phyloP scores from a whole-genome alignment of 2,888 invertebrate genomes.

The Sicus ferrugineus region DNA sequence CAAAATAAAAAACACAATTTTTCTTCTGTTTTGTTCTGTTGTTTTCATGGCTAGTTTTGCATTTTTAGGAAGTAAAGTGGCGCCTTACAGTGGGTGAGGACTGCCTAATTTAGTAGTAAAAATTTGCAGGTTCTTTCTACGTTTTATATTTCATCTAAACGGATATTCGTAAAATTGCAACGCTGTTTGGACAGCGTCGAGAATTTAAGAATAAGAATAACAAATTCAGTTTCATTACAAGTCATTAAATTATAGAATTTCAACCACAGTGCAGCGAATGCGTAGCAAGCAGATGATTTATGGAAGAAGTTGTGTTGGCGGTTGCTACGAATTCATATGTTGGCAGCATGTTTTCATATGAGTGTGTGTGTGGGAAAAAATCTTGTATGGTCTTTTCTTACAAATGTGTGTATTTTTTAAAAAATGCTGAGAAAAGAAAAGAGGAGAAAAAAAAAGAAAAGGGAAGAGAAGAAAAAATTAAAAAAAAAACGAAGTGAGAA shows the following conservation, averaged over 20 bases:
- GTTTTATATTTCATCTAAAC: no score
- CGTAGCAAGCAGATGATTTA: conserved; percentile 12
- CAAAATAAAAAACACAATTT: no score
- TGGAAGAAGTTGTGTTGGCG: background rate
- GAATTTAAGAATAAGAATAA: background rate
- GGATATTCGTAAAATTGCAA: background rate
- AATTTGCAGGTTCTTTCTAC: no score
- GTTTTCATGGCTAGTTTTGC: no score
- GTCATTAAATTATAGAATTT: conserved; percentile 7
- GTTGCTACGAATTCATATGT: background rate
- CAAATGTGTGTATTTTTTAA: no score
- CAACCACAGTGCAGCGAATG: conserved; percentile 3
- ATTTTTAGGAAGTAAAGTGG: background rate
- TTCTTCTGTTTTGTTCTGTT: no score
- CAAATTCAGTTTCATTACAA: conserved; percentile 5
- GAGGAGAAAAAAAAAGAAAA: background rate
- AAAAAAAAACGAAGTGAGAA: background rate
- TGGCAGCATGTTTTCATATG: background rate
- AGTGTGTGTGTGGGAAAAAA: background rate
- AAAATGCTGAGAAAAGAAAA: no score
- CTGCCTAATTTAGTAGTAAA: background rate
- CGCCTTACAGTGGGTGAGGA: background rate
- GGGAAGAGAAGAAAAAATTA: no score
- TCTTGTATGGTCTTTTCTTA: background rate
- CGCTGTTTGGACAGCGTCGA: background rate